Evolutionary conservation across 2,113 vertebrate species (phyloP).

Genomic region (Grammomys dolichurus): DNA sequence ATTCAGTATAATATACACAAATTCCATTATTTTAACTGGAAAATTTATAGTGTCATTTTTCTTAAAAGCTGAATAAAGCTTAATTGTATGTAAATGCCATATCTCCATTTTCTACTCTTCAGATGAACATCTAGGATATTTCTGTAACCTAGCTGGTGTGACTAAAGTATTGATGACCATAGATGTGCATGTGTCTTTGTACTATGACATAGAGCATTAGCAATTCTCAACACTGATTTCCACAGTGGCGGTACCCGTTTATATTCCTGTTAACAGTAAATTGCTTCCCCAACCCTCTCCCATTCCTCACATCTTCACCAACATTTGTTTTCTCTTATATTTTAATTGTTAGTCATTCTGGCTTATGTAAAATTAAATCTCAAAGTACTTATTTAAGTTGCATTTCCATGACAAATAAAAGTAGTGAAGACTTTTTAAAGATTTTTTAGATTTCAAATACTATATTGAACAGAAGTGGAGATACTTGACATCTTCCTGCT

Average conservation of each 20-base stretch:
- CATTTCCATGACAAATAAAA: background rate
- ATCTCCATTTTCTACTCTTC: background rate
- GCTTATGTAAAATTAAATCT: background rate
- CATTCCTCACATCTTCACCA: background rate
- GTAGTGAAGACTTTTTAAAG: background rate
- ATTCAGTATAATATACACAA: background rate
- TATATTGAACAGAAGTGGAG: background rate
- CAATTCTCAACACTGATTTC: background rate
- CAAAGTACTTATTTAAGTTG: background rate
- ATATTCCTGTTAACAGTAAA: background rate
- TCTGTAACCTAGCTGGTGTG: background rate
- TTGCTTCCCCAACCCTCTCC: background rate
- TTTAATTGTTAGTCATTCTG: background rate
- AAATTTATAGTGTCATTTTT: background rate
- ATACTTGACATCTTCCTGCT: background rate
- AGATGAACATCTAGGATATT: background rate
- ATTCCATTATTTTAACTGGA: rapidly evolving
- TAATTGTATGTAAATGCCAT: background rate
- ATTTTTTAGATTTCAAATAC: background rate
- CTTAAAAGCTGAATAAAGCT: background rate
- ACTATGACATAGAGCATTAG: background rate
- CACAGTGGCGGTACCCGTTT: background rate
- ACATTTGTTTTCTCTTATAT: background rate
- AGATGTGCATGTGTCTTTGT: background rate
- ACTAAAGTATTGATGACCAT: background rate